Conservation (phyloP, 2,888 invertebrate genomes). For the Xestoiulus laeticollis region DNA sequence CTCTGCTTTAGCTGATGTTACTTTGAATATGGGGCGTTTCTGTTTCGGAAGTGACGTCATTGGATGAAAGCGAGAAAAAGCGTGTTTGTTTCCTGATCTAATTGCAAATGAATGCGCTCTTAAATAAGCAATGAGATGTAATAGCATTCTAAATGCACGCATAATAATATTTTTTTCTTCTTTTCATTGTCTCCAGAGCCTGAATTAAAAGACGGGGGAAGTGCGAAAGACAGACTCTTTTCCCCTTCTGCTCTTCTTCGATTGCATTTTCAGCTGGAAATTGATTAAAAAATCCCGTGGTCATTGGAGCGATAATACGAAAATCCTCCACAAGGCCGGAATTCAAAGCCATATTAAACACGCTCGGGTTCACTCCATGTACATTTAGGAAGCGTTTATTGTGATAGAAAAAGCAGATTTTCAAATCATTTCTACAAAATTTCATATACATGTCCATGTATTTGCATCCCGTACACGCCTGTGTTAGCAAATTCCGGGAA, state of each 20-base stretch:
- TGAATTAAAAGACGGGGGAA: background rate
- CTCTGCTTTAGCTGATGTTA: no score
- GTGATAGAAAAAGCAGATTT: background rate
- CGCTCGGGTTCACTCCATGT: background rate
- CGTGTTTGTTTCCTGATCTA: background rate
- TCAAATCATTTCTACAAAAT: background rate
- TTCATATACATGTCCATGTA: no score
- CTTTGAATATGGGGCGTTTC: no score
- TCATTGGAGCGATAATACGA: background rate
- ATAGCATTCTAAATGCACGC: background rate
- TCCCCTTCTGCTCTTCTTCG: background rate
- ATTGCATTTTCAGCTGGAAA: background rate
- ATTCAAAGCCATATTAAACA: background rate
- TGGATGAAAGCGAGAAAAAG: background rate
- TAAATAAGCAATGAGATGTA: constrained; percentile 6
- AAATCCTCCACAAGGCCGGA: background rate
- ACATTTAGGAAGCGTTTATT: background rate
- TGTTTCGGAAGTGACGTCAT: background rate
- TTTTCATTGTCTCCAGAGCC: background rate
- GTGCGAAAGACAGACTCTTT: background rate
- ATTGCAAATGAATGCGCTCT: background rate
- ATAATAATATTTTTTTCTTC: background rate
- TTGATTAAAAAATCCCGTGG: background rate
- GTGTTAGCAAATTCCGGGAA: background rate
- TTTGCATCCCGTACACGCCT: no score